A percentile compares a stretch with the other conserved stretches of the same genome.
Evolutionary conservation across 2,888 invertebrate genomes (phyloP).

Genomic region (Sinopyrophorus schimmeli): DNA sequence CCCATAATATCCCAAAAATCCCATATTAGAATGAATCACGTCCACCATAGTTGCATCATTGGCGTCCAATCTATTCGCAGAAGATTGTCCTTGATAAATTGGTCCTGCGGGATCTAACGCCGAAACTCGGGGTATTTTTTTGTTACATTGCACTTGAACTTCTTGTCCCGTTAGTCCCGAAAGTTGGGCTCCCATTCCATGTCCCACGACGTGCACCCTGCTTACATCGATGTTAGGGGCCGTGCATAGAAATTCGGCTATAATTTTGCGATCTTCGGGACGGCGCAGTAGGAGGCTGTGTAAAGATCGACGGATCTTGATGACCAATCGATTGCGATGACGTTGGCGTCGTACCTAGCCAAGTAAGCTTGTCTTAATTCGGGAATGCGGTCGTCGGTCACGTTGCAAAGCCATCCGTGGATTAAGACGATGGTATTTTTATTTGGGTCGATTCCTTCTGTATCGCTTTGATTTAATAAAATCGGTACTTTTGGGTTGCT

Average conservation of each 20-base stretch:
- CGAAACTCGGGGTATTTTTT: slow-evolving; percentile 4
- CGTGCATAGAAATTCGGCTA: slow-evolving; percentile 8
- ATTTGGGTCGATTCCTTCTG: background rate
- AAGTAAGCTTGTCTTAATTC: slow-evolving; percentile 17
- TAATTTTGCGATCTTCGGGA: background rate
- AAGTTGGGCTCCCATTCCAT: slow-evolving; percentile 15
- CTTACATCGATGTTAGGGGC: background rate
- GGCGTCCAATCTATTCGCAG: background rate
- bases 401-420: slow-evolving; percentile 15
- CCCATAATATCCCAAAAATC: slow-evolving; percentile 6
- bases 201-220: slow-evolving; percentile 6
- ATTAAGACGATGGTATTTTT: slow-evolving; percentile 6
- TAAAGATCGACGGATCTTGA: slow-evolving; percentile 2
- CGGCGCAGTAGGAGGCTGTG: slow-evolving; percentile 2
- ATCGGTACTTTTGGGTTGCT: slow-evolving; percentile 1
- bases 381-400: background rate
- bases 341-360: slow-evolving; percentile 9
- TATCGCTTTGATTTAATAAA: background rate
- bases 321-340: slow-evolving; percentile 18
- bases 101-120: slow-evolving; percentile 18
- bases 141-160: slow-evolving; percentile 1
- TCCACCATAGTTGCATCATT: slow-evolving; percentile 9
- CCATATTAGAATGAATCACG: slow-evolving; percentile 9
- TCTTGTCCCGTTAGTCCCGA: slow-evolving; percentile 5
- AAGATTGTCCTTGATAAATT: background rate